Percentiles rank a stretch among this genome's conserved stretches.
Evolutionary conservation across 1,140 invertebrate species (phyloP).

Genomic region (Orussus abietinus): DNA sequence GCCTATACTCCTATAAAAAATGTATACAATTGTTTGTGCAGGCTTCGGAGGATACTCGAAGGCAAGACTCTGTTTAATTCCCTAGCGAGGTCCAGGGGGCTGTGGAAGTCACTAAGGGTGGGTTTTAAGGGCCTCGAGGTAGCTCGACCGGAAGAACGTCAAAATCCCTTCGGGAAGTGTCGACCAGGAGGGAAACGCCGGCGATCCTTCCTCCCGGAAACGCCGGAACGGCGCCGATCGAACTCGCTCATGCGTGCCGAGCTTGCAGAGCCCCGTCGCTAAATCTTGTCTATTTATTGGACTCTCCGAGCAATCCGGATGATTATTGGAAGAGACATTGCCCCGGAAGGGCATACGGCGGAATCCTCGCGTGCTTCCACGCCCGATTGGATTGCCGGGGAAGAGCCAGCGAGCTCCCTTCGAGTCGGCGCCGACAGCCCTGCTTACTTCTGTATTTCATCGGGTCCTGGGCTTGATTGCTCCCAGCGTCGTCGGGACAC

Average conservation of each 20-base stretch:
- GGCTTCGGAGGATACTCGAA: slow-evolving; percentile 1
- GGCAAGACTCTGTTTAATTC: too few species aligned
- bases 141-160: slow-evolving; percentile 4
- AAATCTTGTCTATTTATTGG: slow-evolving; percentile 48
- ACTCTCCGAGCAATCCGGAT: slow-evolving; percentile 31
- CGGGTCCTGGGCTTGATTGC: slow-evolving; percentile 10
- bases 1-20: too few species aligned
- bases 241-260: slow-evolving; percentile 40
- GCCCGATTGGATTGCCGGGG: slow-evolving; percentile 28
- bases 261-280: slow-evolving; percentile 22
- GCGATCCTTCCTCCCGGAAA: slow-evolving; percentile 30
- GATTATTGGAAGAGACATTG: slow-evolving; percentile 37
- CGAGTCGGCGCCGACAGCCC: slow-evolving; percentile 12
- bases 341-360: slow-evolving; percentile 14
- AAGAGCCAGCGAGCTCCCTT: slow-evolving; percentile 13
- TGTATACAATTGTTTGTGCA: too few species aligned
- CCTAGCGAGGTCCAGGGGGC: too few species aligned
- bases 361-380: slow-evolving; percentile 23
- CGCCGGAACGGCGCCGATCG: slow-evolving; percentile 33
- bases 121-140: too few species aligned
- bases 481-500: too few species aligned
- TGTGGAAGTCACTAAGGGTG: too few species aligned
- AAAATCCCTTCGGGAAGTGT: not conserved
- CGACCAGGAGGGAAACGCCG: slow-evolving; percentile 4
- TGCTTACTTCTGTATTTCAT: slow-evolving; percentile 9